These are phyloP conservation scores for Campoplex nolae DNA, from an alignment of 2,888 invertebrate genomes.

Conservation along the genomic window DNA sequence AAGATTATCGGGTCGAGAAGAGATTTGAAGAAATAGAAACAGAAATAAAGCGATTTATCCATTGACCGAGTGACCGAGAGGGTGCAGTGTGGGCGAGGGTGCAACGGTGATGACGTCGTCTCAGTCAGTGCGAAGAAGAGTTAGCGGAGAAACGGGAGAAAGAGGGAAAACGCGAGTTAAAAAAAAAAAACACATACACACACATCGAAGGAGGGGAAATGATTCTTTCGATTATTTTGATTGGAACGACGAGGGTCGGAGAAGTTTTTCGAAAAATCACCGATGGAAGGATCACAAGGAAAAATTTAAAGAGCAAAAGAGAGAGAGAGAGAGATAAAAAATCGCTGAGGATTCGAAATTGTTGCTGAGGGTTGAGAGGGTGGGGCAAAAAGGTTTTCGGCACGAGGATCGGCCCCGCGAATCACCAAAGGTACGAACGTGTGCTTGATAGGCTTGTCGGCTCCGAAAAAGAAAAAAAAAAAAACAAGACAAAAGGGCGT, in stretches of 20 bases:
- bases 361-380: conserved; percentile 34
- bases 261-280: not conserved
- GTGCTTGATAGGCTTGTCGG: not conserved
- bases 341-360: not conserved
- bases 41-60: conserved; percentile 25
- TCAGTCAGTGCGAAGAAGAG: conserved; percentile 18
- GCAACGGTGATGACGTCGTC: conserved; percentile 45
- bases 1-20: not conserved
- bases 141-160: not conserved
- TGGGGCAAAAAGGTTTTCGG: conserved; percentile 33
- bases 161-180: not conserved
- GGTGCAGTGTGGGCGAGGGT: conserved; percentile 41
- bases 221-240: not conserved
- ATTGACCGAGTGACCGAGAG: conserved; percentile 56
- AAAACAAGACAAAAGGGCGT: not conserved
- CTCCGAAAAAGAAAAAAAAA: not conserved
- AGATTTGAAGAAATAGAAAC: not conserved
- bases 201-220: not conserved
- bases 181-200: not conserved
- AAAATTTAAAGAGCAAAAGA: too few relatives aligned
- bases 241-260: not conserved
- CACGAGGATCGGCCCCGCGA: not conserved
- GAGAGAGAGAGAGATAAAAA: not conserved
- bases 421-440: not conserved
- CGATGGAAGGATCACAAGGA: not conserved